Percentiles rank a stretch among this genome's conserved stretches.
Conservation (phyloP, 2,888 invertebrate genomes). For the Meloe dianella region DNA sequence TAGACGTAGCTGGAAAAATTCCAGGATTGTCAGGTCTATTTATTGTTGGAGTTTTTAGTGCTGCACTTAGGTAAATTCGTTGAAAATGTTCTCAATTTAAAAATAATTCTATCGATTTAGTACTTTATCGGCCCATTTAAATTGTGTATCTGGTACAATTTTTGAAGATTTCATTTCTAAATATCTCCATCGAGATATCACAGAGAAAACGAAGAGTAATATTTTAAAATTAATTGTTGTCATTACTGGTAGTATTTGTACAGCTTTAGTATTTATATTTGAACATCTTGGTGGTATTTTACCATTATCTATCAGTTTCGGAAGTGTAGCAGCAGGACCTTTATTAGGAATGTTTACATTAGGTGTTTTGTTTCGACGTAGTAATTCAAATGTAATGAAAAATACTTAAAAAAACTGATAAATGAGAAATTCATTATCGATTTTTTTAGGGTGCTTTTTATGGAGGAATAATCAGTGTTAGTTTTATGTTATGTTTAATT, state of each 20-base stretch:
- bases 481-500: slow-evolving; percentile 31
- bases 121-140: slow-evolving; percentile 67
- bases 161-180: slow-evolving; percentile 68
- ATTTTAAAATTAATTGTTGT: slow-evolving; percentile 59
- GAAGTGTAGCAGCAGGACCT: slow-evolving; percentile 73
- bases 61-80: slow-evolving; percentile 64
- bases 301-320: slow-evolving; percentile 68
- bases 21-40: slow-evolving; percentile 76
- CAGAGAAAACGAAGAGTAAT: slow-evolving; percentile 63
- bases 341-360: slow-evolving; percentile 72
- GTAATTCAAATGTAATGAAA: slow-evolving; percentile 61
- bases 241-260: slow-evolving; percentile 68
- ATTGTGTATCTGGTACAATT: slow-evolving; percentile 66
- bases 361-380: slow-evolving; percentile 71
- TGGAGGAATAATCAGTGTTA: slow-evolving; percentile 38
- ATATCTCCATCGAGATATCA: slow-evolving; percentile 61
- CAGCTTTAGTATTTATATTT: slow-evolving; percentile 70
- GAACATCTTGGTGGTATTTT: slow-evolving; percentile 60
- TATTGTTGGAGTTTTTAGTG: slow-evolving; percentile 74
- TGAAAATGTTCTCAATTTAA: not conserved
- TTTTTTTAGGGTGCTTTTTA: slow-evolving; percentile 42
- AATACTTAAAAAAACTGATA: not conserved
- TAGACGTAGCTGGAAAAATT: slow-evolving; percentile 67
- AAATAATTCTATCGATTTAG: slow-evolving; percentile 52
- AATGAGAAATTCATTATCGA: not conserved